A percentile compares a stretch with the other conserved stretches of the same genome.
These are phyloP conservation scores for Salmo trutta DNA, from an alignment of 2,797 vertebrate genomes.

Conservation along the genomic window DNA sequence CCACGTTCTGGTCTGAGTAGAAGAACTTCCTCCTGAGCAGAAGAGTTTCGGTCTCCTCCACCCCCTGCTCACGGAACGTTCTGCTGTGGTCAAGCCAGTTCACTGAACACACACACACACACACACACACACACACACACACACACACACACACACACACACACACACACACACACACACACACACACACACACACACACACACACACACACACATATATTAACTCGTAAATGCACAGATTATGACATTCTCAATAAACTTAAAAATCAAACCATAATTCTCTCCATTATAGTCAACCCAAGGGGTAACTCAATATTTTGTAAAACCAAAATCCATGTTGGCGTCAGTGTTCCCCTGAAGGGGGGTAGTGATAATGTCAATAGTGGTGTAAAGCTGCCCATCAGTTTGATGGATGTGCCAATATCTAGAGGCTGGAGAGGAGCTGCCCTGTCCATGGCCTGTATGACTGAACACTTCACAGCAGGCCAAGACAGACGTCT, in stretches of 20 bases:
- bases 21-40: constrained; percentile 96
- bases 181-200: constrained; percentile 4
- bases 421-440: neutral
- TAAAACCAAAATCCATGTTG: constrained; percentile 4
- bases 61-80: constrained; percentile 96
- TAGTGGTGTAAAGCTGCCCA: neutral
- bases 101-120: constrained; percentile 62
- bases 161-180: constrained; percentile 11
- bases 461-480: neutral
- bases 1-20: constrained; percentile 98
- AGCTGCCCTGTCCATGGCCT: neutral
- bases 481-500: neutral
- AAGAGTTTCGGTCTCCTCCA: constrained; percentile 92
- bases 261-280: neutral
- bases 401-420: neutral
- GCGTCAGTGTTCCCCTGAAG: neutral
- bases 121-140: neutral
- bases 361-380: constrained; percentile 8
- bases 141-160: neutral
- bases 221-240: neutral
- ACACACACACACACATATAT: neutral
- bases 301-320: neutral
- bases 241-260: neutral
- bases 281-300: neutral
- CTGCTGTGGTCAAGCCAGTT: constrained; percentile 97